Percentiles rank a stretch among this genome's conserved stretches.
Evolutionary conservation across 2,888 invertebrate genomes (phyloP).

Genomic region (Cephus pulcher): DNA sequence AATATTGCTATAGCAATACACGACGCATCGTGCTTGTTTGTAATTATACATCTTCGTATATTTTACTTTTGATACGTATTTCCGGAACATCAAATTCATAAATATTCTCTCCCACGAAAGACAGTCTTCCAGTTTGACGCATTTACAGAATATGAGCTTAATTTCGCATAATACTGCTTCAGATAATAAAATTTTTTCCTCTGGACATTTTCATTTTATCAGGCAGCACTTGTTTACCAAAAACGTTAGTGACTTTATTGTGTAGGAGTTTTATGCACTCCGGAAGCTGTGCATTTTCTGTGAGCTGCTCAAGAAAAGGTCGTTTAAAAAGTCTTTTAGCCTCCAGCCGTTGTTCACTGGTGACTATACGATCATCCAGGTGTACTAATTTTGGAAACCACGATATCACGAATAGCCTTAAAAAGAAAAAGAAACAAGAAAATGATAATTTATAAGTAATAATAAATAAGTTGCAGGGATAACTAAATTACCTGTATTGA

Average conservation of each 20-base stretch:
- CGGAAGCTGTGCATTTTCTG: constrained; percentile 56
- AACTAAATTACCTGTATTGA: constrained; percentile 75
- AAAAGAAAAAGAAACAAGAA: constrained; percentile 45
- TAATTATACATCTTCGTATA: not conserved
- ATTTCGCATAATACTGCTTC: constrained; percentile 37
- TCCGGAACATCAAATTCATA: not conserved
- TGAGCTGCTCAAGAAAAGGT: constrained; percentile 71
- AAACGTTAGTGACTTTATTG: constrained; percentile 48
- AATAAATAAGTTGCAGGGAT: not conserved
- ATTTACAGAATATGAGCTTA: not conserved
- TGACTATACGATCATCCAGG: constrained; percentile 79
- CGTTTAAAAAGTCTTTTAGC: constrained; percentile 73
- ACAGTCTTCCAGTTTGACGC: not conserved
- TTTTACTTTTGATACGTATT: no score
- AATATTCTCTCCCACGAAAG: not conserved
- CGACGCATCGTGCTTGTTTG: not conserved
- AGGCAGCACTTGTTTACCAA: constrained; percentile 43
- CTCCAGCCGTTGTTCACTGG: constrained; percentile 74
- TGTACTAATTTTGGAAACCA: constrained; percentile 77
- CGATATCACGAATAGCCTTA: constrained; percentile 80
- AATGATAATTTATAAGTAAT: not conserved
- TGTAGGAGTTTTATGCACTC: constrained; percentile 56
- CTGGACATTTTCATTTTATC: constrained; percentile 34
- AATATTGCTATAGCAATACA: no score
- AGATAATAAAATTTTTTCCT: constrained; percentile 34